Evolutionary conservation across 2,113 vertebrate genomes (phyloP).

Genomic region (Penelope pileata): DNA sequence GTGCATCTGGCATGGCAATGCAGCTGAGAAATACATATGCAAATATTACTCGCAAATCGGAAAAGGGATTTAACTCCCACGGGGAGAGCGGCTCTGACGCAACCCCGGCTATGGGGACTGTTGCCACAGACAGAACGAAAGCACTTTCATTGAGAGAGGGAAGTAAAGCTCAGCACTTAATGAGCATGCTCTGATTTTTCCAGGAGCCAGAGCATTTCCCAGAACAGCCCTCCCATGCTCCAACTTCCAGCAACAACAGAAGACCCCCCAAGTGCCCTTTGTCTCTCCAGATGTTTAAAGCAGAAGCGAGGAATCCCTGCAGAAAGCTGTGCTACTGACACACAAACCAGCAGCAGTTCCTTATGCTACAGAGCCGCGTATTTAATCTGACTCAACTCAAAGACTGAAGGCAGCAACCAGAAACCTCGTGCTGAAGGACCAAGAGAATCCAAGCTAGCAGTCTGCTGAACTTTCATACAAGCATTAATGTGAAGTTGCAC

Average conservation of each 20-base stretch:
- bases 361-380: not conserved
- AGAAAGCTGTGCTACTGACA: constrained; percentile 6
- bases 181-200: not conserved
- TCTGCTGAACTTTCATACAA: not conserved
- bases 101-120: not conserved
- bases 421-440: not conserved
- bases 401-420: not conserved
- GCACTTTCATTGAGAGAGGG: not conserved
- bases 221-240: not conserved
- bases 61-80: not conserved
- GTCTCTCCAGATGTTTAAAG: constrained; percentile 31
- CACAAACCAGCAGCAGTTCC: not conserved
- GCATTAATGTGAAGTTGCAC: not conserved
- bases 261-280: not conserved
- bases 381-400: not conserved
- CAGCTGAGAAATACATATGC: not conserved
- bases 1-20: not conserved
- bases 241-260: not conserved
- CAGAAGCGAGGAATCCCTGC: not conserved
- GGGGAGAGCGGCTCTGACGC: not conserved
- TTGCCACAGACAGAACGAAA: not conserved
- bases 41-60: not conserved
- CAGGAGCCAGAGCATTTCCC: not conserved
- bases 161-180: not conserved
- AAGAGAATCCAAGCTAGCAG: not conserved